Evolutionary conservation across 2,797 vertebrate genomes (phyloP).

Genomic region (Sylvilagus floridanus): DNA sequence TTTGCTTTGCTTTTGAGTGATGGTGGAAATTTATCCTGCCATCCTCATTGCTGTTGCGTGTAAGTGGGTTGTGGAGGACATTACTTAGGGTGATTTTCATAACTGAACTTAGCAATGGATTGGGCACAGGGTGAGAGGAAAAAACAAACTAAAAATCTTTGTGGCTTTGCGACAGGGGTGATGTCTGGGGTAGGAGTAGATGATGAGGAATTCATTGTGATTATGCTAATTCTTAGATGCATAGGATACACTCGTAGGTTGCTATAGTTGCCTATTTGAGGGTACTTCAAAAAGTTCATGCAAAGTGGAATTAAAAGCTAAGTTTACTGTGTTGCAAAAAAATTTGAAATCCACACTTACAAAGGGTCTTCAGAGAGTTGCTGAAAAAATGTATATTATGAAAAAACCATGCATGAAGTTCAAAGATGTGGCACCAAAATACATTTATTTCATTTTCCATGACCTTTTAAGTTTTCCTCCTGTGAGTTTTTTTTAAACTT

Average conservation of each 20-base stretch:
- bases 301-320: too few relatives aligned
- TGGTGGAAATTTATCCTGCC: slow-evolving; percentile 50
- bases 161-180: not conserved
- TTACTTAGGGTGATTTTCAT: slow-evolving; percentile 40
- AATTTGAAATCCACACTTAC: too few relatives aligned
- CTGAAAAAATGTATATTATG: too few relatives aligned
- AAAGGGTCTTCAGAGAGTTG: too few relatives aligned
- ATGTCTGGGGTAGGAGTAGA: not conserved
- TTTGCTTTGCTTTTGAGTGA: slow-evolving; percentile 62
- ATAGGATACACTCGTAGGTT: not conserved
- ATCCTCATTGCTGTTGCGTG: not conserved
- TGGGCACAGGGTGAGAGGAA: not conserved
- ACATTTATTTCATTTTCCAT: too few relatives aligned
- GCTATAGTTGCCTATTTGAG: not conserved
- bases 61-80: not conserved
- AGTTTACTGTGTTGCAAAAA: too few relatives aligned
- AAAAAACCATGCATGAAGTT: too few relatives aligned
- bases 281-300: too few relatives aligned
- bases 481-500: not conserved
- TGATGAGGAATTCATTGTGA: slow-evolving; percentile 12
- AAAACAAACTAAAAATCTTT: slow-evolving; percentile 20
- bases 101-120: not conserved
- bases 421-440: too few relatives aligned
- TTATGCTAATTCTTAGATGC: not conserved
- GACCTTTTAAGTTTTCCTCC: not conserved